Evolutionary conservation across 1,140 invertebrate species (phyloP), one percentile per base, ranked within the genome.

Genomic region (Nilaparvata lugens): DNA sequence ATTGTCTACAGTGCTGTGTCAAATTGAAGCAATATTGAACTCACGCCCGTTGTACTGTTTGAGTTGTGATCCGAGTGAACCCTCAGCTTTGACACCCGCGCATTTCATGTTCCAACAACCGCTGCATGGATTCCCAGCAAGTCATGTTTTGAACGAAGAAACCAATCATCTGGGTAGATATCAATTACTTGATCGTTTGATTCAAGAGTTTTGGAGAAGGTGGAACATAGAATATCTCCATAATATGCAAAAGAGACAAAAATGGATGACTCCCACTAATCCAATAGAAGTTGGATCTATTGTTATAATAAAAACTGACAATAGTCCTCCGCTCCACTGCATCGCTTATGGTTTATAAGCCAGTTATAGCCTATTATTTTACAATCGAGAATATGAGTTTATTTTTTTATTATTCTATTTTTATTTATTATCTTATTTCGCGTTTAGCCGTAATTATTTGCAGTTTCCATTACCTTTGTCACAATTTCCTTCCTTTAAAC

Each of bases 1-100:
- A 64, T 65, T 73, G 48, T 25, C 57, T n/a, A 72, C 71, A 9
- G 60, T 66, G 4, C 35, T 70, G 58, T 52, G 18, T n/a, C 25
- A 66, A 45, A 69, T 72, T 14, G 67, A 72, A 62, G 65, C 64
- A n/a, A 61, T 65, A 16, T 31, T 73, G 1, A 73, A 73, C 61
- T 69, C 65, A 0, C 38, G 72, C 24, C 71, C 61, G 2, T 19
- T 65, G 35, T n/a, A 52, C 24, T 56, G 61, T 0, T 14, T 67
- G n/a, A 53, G 52, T 14, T 56, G 65, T 42, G 58, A 70, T 62
- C 62, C 67, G 9, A 56, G 54, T 13, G 67, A 71, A 21, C 31
- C 64, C 28, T 28, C 28, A 28, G 28, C 28, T 28, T 9, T 28
- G 28, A 28, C 28, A 28, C 28, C 28, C 28, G 28, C 28, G 28